Percentiles rank a stretch among this genome's conserved stretches.
Evolutionary conservation across 2,888 invertebrate species (phyloP).

Genomic region (Megalurothrips usitatus): DNA sequence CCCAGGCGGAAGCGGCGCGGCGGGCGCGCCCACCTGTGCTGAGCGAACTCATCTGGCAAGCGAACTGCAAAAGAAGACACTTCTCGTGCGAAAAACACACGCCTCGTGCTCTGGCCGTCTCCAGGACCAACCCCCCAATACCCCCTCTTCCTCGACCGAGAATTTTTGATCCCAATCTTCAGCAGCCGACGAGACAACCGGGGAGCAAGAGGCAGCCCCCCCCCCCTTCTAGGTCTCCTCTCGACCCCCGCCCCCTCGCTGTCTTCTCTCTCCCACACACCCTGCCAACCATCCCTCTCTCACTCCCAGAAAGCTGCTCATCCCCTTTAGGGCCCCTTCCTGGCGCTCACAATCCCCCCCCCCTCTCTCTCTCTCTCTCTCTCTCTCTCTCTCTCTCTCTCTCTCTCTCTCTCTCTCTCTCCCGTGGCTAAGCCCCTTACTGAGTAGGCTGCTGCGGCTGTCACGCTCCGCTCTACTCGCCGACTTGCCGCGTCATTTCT

Average conservation of each 20-base stretch:
- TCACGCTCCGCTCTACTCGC: constrained; percentile 1
- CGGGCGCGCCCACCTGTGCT: no score
- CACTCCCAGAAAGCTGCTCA: background rate
- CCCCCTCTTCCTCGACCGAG: background rate
- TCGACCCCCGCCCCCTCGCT: background rate
- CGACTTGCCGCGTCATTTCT: constrained; percentile 21
- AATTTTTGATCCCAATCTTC: background rate
- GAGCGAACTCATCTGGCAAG: no score
- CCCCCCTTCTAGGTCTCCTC: no score
- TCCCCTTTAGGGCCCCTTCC: background rate
- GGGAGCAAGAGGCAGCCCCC: no score
- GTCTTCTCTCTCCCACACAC: background rate
- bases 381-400: constrained; percentile 3
- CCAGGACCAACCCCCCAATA: no score
- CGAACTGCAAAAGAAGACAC: no score
- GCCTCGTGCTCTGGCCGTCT: no score
- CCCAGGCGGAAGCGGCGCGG: no score
- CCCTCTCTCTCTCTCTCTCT: background rate
- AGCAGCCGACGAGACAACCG: background rate
- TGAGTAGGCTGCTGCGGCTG: constrained; percentile 12
- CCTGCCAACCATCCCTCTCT: background rate
- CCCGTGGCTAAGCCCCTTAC: constrained; percentile 26
- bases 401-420: constrained; percentile 20
- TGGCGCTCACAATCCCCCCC: background rate
- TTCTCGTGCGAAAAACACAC: no score